Evolutionary conservation across 1,140 invertebrate species (phyloP), one percentile per base, ranked within the genome.

Genomic region (Cardiocondyla obscurior): DNA sequence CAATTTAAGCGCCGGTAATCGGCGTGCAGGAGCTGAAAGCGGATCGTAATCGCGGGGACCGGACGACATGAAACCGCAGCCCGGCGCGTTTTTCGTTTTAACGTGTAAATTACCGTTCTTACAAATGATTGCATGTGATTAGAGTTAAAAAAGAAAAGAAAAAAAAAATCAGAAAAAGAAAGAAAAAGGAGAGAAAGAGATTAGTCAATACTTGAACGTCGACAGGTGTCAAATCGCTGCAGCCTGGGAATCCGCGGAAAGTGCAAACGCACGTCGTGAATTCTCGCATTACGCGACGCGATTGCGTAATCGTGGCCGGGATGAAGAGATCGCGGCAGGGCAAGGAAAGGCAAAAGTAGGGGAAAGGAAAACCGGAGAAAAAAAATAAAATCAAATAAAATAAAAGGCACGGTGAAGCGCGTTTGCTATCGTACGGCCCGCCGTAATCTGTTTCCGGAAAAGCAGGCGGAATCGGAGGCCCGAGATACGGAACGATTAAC

Each of bases 401-500:
- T 53, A 36, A 62, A 62, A 39, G 33, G 2, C 36, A 33, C 22
- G 19, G 2, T 7, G 10, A 44, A 5, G 30, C n/a, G 44, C 28
- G 19, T 6, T 39, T 1, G 30, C 16, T n/a, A 39, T 10, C n/a
- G n/a, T n/a, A n/a, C n/a, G n/a, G 36, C 14, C 7, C 16, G n/a
- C 22, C 3, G 3, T 60, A 67, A 67, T 79, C 46, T 28, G 53
- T 53, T 67, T 53, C 33, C 60, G 44, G 57, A 64, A 76, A 76
- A 64, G 39, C 12, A 46, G 28, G 8, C 57, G 28, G 42, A 58
- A 30, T 19, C 36, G 25, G 19, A 25, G 22, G n/a, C 65, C 44
- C 30, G 28, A 69, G 28, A 30, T 22, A 25, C 16, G 28, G 42
- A 55, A 16, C 70, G 44, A 77, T 77, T 51, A 28, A 46, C 44